Conservation (phyloP, 2,113 vertebrate genomes). For the Platycercus adscitus region DNA sequence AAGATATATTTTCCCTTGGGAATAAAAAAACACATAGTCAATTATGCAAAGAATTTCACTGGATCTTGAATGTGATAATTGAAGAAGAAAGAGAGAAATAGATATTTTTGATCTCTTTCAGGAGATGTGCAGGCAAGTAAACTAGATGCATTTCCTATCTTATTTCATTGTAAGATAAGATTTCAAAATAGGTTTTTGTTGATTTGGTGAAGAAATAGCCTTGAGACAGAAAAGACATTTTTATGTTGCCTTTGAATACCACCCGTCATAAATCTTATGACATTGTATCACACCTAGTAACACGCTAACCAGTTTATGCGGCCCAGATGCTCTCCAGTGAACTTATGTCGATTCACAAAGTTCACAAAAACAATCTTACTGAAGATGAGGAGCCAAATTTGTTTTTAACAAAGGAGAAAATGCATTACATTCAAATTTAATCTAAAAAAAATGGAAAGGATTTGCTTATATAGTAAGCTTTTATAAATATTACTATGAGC, state of each 20-base stretch:
- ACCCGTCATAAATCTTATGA: neutral
- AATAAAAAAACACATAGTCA: neutral
- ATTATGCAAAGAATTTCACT: neutral
- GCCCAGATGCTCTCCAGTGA: neutral
- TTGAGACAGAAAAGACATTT: neutral
- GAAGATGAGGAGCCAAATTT: neutral
- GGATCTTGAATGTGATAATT: neutral
- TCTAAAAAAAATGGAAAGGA: neutral
- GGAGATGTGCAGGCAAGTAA: neutral
- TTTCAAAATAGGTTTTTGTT: neutral
- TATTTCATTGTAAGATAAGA: neutral
- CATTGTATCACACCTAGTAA: neutral
- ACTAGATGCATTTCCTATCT: neutral
- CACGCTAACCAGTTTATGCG: accelerated
- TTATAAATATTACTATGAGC: neutral
- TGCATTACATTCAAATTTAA: neutral
- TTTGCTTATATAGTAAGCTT: neutral
- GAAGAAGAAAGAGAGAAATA: neutral
- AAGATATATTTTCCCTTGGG: neutral
- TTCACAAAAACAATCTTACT: neutral
- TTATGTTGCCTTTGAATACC: neutral
- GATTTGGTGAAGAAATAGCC: neutral
- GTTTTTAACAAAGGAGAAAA: neutral
- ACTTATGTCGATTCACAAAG: neutral
- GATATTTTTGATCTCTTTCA: neutral